Evolutionary conservation across 2,888 invertebrate genomes (phyloP).

Genomic region (Notodonta ziczac): DNA sequence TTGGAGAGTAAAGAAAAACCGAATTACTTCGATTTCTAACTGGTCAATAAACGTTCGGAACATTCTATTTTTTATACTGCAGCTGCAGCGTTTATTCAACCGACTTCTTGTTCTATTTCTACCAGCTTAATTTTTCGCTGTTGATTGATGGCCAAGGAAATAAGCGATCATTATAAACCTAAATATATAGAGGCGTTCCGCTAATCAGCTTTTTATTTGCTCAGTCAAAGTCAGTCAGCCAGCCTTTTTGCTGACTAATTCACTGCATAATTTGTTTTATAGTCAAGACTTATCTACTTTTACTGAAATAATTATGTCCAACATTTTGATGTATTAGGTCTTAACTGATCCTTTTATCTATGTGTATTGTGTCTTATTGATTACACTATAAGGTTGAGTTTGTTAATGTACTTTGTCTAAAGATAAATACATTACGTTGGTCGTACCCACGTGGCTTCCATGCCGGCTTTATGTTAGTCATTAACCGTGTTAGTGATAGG

Average conservation of each 20-base stretch:
- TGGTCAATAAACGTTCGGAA: background rate
- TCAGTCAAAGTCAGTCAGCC: too few relatives aligned
- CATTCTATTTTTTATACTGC: background rate
- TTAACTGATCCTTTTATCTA: conserved; percentile 34
- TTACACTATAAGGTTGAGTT: background rate
- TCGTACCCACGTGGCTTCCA: conserved; percentile 25
- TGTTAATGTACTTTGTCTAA: background rate
- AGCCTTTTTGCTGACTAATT: background rate
- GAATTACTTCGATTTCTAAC: background rate
- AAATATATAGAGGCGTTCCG: background rate
- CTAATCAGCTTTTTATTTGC: conserved; percentile 26
- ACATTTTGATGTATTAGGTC: conserved; percentile 21
- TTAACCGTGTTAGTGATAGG: conserved; percentile 24
- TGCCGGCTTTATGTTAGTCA: conserved; percentile 12
- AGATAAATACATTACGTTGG: conserved; percentile 1
- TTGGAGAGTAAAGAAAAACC: background rate
- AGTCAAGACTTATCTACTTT: background rate
- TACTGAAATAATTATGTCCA: conserved; percentile 26
- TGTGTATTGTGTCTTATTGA: conserved; percentile 8
- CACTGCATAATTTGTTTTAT: too few relatives aligned
- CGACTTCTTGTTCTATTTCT: conserved; percentile 19
- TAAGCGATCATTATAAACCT: conserved; percentile 15
- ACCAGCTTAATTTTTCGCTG: conserved; percentile 12
- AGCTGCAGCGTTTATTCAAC: conserved; percentile 23
- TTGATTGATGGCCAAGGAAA: conserved; percentile 19